Base-by-base conservation (phyloP, 2,113 vertebrate species). In the Centropus bengalensis region DNA sequence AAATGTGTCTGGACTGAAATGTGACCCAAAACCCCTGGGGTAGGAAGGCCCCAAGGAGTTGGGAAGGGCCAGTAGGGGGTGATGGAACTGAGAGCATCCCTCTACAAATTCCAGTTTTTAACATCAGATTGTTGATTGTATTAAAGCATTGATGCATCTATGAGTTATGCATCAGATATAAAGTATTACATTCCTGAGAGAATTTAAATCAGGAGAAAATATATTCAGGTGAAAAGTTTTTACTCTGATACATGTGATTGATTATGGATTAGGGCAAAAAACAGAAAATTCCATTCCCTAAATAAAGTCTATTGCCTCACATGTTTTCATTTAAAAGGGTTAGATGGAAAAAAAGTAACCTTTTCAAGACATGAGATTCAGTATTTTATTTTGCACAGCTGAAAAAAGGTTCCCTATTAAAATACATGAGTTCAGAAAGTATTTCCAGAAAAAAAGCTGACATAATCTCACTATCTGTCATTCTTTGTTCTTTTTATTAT, bases 11-110 rank as follows among this genome's bases (percentile, higher is more conserved):
- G 82, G 26, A 38, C 13, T 68, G 22, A 82, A 82, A 62, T 33
- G 14, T 1, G 2, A 2, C 5, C 4, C 14, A 7, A 18, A 18
- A 28, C 14, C 8, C 23, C 33, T 1, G 33, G 17, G 1, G 30
- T 9, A 7, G n/a, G n/a, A 30, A 85, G 28, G 8, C 15, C 16
- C 6, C 1, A 1, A 9, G 10, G 18, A 70, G 5, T 9, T 86
- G 32, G 11, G 7, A 26, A 52, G 45, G 36, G 16, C 12, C 69
- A 23, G 51, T 52, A 70, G 70, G 28, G 21, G 14, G 19, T 33
- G 24, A 4, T 38, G 45, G n/a, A 7, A 23, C 52, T 49, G 22
- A 30, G 4, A 36, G 9, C 9, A 71, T 42, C 32, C 12, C 3
- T 45, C 17, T 60, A 8, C 17, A 76, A 15, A 19, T 26, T 68